Conservation (phyloP, 1,140 invertebrate genomes). For the Scaptomyza graminum region DNA sequence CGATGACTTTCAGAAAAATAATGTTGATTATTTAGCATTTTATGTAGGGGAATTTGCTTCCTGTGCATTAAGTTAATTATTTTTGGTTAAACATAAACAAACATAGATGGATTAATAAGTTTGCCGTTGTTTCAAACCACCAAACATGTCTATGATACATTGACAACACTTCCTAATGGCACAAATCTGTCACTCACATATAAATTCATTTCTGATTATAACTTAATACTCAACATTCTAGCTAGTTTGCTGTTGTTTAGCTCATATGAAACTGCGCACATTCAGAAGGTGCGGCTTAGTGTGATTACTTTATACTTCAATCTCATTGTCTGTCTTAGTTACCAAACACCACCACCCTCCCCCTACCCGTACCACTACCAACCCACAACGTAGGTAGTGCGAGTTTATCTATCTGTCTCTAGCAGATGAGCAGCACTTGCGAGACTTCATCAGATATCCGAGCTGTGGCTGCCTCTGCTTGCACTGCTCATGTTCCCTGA, state of each 20-base stretch:
- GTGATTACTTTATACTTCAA: conserved; percentile 39
- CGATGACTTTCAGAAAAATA: background rate
- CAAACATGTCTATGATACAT: too few species aligned
- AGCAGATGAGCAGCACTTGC: conserved; percentile 58
- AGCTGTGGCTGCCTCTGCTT: conserved; percentile 18
- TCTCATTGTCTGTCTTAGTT: conserved; percentile 22
- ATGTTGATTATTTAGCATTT: background rate
- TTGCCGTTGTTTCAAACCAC: too few species aligned
- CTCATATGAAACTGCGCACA: conserved; percentile 6
- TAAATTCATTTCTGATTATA: background rate
- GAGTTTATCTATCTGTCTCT: conserved; percentile 3
- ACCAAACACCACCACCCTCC: background rate
- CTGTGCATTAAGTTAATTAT: too few species aligned
- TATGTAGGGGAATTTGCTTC: too few species aligned
- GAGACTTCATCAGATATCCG: conserved; percentile 47
- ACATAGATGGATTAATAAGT: too few species aligned
- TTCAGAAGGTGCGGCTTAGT: conserved; percentile 29
- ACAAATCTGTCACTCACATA: background rate
- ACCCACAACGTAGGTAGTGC: background rate
- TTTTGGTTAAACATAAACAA: too few species aligned
- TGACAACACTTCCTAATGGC: too few species aligned
- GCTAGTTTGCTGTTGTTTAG: background rate
- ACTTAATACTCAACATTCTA: background rate
- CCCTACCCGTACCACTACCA: background rate
- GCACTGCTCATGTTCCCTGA: conserved; percentile 4